Evolutionary conservation across 2,888 invertebrate species (phyloP).

Genomic region (Vesta saturnalis): DNA sequence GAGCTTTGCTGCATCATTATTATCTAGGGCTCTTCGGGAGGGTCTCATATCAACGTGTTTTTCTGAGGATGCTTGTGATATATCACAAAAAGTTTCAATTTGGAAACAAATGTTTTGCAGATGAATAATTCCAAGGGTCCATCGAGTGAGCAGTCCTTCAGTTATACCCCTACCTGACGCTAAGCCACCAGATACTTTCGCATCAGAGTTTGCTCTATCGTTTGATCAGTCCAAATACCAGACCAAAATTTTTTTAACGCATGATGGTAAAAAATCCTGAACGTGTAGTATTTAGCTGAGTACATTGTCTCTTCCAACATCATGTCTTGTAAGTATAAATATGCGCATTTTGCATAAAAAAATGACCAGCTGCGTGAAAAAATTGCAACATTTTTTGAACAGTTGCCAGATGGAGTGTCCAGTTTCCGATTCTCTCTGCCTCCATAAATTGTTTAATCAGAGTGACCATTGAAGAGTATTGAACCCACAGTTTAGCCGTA

Average conservation of each 20-base stretch:
- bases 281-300: background rate
- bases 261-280: too few species aligned
- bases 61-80: background rate
- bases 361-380: too few species aligned
- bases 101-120: background rate
- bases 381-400: background rate
- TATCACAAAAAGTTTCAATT: background rate
- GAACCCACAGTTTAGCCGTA: too few species aligned
- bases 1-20: background rate
- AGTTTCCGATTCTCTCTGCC: too few species aligned
- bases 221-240: background rate
- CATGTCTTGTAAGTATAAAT: too few species aligned
- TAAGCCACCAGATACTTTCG: background rate
- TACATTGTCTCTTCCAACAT: background rate
- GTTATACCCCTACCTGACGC: too few species aligned
- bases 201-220: background rate
- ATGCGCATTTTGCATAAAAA: too few species aligned
- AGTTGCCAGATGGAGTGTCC: background rate
- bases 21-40: background rate
- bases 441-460: too few species aligned
- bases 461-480: too few species aligned
- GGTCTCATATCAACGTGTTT: background rate
- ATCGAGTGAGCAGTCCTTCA: too few species aligned
- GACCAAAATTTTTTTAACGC: background rate
- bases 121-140: too few species aligned